Base-by-base conservation (phyloP, 2,113 vertebrate species). In the Colaptes auratus region DNA sequence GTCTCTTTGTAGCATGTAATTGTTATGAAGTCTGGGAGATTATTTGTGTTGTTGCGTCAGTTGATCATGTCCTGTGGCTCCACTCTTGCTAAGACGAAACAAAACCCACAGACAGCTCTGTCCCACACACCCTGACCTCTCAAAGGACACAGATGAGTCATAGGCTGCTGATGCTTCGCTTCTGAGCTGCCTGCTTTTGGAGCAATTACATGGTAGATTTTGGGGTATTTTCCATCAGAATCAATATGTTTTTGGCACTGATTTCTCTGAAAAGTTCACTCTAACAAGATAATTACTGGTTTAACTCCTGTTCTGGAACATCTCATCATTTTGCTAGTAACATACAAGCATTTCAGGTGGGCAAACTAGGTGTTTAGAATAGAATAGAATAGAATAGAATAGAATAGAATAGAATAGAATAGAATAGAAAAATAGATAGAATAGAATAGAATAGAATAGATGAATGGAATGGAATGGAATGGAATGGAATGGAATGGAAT, bases 71-170 rank as follows among this genome's bases (percentile, higher is more conserved):
- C 88, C 82, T 93, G 82, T 96, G 88, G 88, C 85, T 91, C 69
- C 79, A 44, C 36, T 91, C 48, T 69, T 95, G 88, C 56, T 80
- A 77, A 73, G 71, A 80, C 63, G 72, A 93, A 86, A 88, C 2
- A 6, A 96, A 96, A 93, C 88, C 76, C 86, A 78, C 79, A 48
- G 88, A 94, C 82, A 95, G 52, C 56, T 88, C 10, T 93, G 76
- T 93, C 93, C 96, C 90, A 94, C 90, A 91, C 80, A 64, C 85
- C 69, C 89, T 91, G 96, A 91, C 90, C 86, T 93, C 93, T 86
- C 56, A 95, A 95, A 96, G 95, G 90, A 81, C 90, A 71, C 60
- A 33, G 33, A 94, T 96, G 93, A 96, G 76, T 96, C 93, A 96
- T 74, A 86, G 76, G 18, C 28, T 66, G 79, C 63, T 76, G 75